Evolutionary conservation across 2,797 vertebrate genomes (phyloP), one percentile per base, ranked within the genome.

Genomic region (Anguilla megastoma): DNA sequence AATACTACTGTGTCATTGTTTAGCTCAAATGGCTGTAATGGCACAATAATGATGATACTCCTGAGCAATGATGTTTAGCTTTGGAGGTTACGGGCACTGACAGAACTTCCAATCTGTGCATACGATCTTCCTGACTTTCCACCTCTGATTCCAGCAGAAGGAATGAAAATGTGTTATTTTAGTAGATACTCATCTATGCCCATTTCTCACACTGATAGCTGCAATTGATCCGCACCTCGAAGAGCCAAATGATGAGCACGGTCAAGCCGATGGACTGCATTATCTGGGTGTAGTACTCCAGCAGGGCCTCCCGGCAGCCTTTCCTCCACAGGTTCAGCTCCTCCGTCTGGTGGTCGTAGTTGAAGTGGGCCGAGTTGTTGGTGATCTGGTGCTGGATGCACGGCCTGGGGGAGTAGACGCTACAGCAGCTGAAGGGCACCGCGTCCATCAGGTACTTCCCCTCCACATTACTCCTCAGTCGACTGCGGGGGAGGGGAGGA

Each of bases 371-470:
- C 0, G 96, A 96, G 94, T 96, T 97, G 96, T 98, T 98, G 80
- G 95, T 97, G 91, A 98, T 95, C 90, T 97, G 96, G 88, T 96
- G 94, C 93, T 98, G 97, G 93, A 98, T 98, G 90, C 98, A 98
- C 54, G 97, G 97, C 79, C 97, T 94, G 0, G 97, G 97, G 1
- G 97, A 98, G 93, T 95, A 96, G 14, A 95, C 89, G 90, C 98
- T 98, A 91, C 98, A 98, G 95, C 97, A 98, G 94, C 98, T 98
- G 95, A 98, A 98, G 48, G 98, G 98, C 0, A 98, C 97, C 0
- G 96, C 96, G 0, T 98, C 96, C 92, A 97, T 92, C 92, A 98
- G 91, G 92, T 96, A 98, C 91, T 95, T 98, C 0, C 97, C 97
- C 41, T 97, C 96, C 18, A 98, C 92, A 0, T 98, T 98, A 89